These are phyloP conservation scores for Mesoligia furuncula DNA, from an alignment of 2,888 invertebrate genomes.

Conservation along the genomic window DNA sequence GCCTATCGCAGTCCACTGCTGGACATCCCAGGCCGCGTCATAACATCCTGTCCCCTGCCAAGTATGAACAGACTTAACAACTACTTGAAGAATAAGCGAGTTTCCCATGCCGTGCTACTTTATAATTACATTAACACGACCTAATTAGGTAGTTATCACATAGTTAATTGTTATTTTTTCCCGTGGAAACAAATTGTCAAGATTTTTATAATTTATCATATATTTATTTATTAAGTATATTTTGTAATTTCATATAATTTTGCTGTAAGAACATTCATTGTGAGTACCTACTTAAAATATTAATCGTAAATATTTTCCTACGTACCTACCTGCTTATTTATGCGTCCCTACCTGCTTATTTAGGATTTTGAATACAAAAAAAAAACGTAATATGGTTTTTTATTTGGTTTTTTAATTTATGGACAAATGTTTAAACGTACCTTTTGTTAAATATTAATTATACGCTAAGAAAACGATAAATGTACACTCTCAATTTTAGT, in stretches of 20 bases:
- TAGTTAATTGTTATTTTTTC: not conserved
- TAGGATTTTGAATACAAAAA: not conserved
- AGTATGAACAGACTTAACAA: not conserved
- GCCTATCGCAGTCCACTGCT: not conserved
- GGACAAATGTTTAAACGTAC: not conserved
- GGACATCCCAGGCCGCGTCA: not conserved
- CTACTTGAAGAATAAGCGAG: not conserved
- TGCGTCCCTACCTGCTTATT: not conserved
- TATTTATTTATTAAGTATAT: too few species aligned
- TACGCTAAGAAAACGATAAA: not conserved
- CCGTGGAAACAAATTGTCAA: not conserved
- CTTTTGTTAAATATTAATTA: constrained; percentile 8
- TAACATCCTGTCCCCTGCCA: not conserved
- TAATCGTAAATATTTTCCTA: not conserved
- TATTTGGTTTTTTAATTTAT: not conserved
- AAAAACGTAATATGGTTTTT: not conserved
- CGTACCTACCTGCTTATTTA: not conserved
- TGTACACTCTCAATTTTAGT: not conserved
- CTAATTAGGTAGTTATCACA: not conserved
- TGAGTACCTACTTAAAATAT: not conserved
- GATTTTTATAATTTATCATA: not conserved
- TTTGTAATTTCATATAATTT: not conserved
- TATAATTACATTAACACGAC: not conserved
- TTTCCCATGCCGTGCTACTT: not conserved
- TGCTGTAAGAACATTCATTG: constrained; percentile 1